phyloP scores from a whole-genome alignment of 2,113 vertebrate genomes.

The Amblyopsis rosae region DNA sequence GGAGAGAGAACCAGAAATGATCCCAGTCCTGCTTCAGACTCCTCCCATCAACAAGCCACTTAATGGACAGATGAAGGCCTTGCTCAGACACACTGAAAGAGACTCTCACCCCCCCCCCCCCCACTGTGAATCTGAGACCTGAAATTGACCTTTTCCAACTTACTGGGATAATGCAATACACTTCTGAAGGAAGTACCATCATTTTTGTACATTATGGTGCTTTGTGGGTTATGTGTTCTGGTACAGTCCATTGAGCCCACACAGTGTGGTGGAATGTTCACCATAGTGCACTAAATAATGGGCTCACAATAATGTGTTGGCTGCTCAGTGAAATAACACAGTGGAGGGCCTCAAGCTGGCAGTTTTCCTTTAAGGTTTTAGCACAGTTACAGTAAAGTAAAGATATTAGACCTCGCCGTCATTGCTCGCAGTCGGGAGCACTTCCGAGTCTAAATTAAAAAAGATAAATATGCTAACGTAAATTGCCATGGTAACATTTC shows the following conservation, averaged over 20 bases:
- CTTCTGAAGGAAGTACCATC: neutral
- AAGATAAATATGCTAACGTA: no score
- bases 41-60: slow-evolving; percentile 6
- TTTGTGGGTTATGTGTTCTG: neutral
- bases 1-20: slow-evolving; percentile 10
- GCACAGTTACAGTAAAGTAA: no score
- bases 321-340: neutral
- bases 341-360: no score
- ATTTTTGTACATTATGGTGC: neutral
- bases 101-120: slow-evolving; percentile 15
- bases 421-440: no score
- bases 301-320: no score
- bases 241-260: no score
- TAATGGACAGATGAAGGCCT: slow-evolving; percentile 6
- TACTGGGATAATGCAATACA: neutral
- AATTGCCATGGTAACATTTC: no score
- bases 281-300: neutral
- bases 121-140: neutral
- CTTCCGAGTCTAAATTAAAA: no score
- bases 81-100: no score
- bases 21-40: slow-evolving; percentile 5
- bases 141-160: neutral
- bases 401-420: no score
- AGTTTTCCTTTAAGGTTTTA: neutral
- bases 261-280: neutral